These are phyloP conservation scores for Hippoglossus hippoglossus DNA, from an alignment of 2,797 vertebrate genomes.

Conservation along the genomic window DNA sequence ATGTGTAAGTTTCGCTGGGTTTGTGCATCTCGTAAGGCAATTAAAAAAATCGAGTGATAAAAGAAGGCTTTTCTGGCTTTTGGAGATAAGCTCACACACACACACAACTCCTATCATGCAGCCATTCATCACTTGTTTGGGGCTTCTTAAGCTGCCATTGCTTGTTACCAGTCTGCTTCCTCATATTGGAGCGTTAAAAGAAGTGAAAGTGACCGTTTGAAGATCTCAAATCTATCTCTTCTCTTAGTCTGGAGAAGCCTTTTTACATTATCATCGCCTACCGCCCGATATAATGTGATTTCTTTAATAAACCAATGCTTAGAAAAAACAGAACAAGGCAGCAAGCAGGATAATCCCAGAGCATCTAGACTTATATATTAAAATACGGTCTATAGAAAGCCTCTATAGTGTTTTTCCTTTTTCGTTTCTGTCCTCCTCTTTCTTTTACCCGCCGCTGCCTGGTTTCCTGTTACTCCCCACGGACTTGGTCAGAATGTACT, in stretches of 20 bases:
- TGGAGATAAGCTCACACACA: constrained; percentile 52
- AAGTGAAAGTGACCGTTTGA: constrained; percentile 45
- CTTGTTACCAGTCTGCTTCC: constrained; percentile 37
- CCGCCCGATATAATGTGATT: constrained; percentile 15
- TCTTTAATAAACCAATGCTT: constrained; percentile 4
- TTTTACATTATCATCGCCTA: constrained; percentile 26
- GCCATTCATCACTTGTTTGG: constrained; percentile 50
- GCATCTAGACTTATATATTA: background rate
- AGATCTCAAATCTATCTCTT: constrained; percentile 19
- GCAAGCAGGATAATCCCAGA: background rate
- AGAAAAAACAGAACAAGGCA: constrained; percentile 14
- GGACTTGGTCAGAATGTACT: background rate
- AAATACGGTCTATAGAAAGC: background rate
- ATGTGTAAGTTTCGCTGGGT: constrained; percentile 45
- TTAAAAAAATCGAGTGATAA: constrained; percentile 60
- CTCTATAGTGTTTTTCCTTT: background rate
- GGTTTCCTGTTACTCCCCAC: constrained; percentile 17
- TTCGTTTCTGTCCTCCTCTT: constrained; percentile 17
- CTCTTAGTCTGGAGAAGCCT: constrained; percentile 23
- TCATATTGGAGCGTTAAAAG: constrained; percentile 32
- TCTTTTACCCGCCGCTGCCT: background rate
- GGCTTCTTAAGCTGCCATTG: constrained; percentile 43
- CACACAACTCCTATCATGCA: constrained; percentile 40
- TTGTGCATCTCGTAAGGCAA: constrained; percentile 50
- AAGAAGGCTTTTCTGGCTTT: constrained; percentile 53